Conservation (phyloP, 1,140 invertebrate species). For the Tetramorium parvispinum region DNA sequence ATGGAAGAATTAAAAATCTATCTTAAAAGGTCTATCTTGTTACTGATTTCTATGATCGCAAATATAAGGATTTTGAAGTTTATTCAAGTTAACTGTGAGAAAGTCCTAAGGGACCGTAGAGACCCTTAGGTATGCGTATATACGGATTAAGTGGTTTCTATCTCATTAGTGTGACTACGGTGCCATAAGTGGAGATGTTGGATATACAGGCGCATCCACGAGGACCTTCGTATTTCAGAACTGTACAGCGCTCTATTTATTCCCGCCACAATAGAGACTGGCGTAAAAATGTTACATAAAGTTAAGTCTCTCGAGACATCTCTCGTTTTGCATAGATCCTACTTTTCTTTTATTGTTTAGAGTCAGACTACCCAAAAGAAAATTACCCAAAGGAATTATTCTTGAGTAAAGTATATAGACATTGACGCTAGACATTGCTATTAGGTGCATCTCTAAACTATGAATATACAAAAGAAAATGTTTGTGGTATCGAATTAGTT, state of each 20-base stretch:
- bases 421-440: neutral
- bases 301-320: conserved; percentile 3
- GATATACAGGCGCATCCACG: neutral
- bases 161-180: conserved; percentile 69
- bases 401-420: neutral
- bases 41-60: neutral
- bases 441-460: neutral
- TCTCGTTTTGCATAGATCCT: neutral
- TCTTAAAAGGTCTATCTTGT: neutral
- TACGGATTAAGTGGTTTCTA: conserved; percentile 71
- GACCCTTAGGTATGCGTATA: conserved; percentile 71
- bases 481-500: neutral
- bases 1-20: neutral
- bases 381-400: neutral
- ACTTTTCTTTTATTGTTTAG: neutral
- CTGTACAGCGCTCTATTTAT: neutral
- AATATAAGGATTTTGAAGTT: neutral
- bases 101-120: neutral
- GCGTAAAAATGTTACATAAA: conserved; percentile 50
- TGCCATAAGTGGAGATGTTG: conserved; percentile 16
- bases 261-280: conserved; percentile 44
- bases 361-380: neutral
- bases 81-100: conserved; percentile 26
- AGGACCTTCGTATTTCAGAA: conserved; percentile 15
- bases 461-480: neutral